Base-by-base conservation (phyloP, 2,888 invertebrate species). In the Dicranocentrus wangi region DNA sequence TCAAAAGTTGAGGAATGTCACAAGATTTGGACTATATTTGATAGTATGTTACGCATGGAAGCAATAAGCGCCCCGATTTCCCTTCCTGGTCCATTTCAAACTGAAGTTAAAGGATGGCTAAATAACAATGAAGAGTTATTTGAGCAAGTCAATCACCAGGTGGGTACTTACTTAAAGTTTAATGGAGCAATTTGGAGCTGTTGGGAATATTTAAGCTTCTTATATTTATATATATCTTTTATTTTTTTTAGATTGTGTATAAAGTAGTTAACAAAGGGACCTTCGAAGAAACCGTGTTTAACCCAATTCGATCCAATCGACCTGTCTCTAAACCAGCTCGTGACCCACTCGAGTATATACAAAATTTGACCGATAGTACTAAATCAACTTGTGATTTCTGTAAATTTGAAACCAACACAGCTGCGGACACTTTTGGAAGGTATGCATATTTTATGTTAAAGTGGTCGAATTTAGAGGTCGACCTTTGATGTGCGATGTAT, bases 351-450 rank as follows among this genome's bases (percentile, higher is more conserved):
- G 77, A 75, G 0, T 87, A 87, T 63, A 83, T 89, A 15, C 86
- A 88, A 21, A 84, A 87, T 70, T 75, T 88, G 17, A 77, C 86
- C 3, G 75, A 84, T 27, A 83, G 87, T 42, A 87, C 88, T 5
- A 76, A 83, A 42, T 28, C 82, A n/a, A 80, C 82, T 10, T 89
- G 89, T 87, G 89, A 89, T 85, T 89, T 89, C 84, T 89, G 89
- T 83, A 87, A 87, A 25, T 88, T 88, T 81, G 84, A 87, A 72
- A 83, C 83, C 51, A 84, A 84, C 61, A 89, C 89, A 10, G 89
- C 89, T n/a, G 87, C 88, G 77, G 89, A 90, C 82, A 63, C 83
- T 10, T 89, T 89, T 87, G 89, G 89, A n/a, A 87, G 89, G 85
- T 87, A 21, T 10, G 47, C 15, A 3, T 47, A 47, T 3, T 17